Percentiles rank a stretch among this genome's conserved stretches.
Conservation (phyloP, 2,888 invertebrate species). For the Pseudoips prasinana region DNA sequence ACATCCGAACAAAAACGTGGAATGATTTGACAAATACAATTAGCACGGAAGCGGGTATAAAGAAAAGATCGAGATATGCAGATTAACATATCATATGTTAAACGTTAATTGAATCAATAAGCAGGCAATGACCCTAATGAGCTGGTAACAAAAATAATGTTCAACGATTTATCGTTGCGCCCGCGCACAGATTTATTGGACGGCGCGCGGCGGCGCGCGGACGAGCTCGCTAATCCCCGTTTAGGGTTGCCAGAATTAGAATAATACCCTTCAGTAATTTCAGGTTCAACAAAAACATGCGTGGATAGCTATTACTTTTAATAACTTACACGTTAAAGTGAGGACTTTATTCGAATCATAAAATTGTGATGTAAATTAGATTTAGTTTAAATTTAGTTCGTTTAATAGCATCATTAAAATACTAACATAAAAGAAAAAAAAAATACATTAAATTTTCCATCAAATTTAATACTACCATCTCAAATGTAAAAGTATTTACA, state of each 20-base stretch:
- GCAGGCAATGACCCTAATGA: conserved; percentile 81
- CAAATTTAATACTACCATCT: no score
- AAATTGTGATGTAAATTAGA: no score
- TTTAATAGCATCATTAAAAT: no score
- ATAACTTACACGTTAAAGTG: neutral
- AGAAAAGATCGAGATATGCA: conserved; percentile 48
- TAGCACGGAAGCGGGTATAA: conserved; percentile 48
- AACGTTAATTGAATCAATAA: conserved; percentile 72
- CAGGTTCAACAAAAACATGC: conserved; percentile 3
- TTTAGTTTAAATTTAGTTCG: no score
- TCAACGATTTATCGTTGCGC: conserved; percentile 76
- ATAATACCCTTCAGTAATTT: conserved; percentile 1
- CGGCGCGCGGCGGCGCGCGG: conserved; percentile 42
- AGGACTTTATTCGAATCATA: no score
- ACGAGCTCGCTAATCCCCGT: conserved; percentile 64
- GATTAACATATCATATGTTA: conserved; percentile 64
- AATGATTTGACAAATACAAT: conserved; percentile 55
- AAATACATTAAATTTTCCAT: no score
- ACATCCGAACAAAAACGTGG: conserved; percentile 34
- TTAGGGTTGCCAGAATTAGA: conserved; percentile 55
- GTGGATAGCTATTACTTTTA: neutral
- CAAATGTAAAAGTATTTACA: no score
- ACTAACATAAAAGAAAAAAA: no score
- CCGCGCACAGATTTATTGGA: conserved; percentile 76
- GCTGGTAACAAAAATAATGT: conserved; percentile 80